These are phyloP conservation scores for Calameuta pallipes DNA, from an alignment of 2,888 invertebrate species.

Conservation along the genomic window DNA sequence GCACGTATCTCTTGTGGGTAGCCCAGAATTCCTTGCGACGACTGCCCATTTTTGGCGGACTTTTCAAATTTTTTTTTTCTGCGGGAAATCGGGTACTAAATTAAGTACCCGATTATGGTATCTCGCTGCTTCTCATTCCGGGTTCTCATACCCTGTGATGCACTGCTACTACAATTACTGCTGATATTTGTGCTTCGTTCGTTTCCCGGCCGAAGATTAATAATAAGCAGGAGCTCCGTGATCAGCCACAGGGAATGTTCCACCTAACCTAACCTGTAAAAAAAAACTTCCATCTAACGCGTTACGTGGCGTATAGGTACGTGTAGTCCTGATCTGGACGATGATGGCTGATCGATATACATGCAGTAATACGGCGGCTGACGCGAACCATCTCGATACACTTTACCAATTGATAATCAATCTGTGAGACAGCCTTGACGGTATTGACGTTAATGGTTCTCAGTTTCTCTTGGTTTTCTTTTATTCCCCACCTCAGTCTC, in stretches of 20 bases:
- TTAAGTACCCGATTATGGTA: background rate
- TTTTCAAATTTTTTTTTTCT: too few species aligned
- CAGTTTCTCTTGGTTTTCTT: background rate
- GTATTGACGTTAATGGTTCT: background rate
- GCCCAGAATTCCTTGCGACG: too few species aligned
- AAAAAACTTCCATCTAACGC: too few species aligned
- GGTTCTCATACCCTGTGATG: too few species aligned
- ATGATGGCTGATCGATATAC: background rate
- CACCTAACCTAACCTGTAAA: too few species aligned
- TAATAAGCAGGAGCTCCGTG: too few species aligned
- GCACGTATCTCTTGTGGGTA: too few species aligned
- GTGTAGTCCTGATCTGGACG: background rate
- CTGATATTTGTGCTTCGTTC: too few species aligned
- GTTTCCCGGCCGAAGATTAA: too few species aligned
- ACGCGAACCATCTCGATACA: background rate
- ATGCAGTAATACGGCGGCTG: background rate
- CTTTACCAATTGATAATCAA: background rate
- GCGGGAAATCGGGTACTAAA: background rate
- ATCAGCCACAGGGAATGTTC: too few species aligned
- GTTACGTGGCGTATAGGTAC: background rate
- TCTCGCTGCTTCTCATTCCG: too few species aligned
- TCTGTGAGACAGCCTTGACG: background rate
- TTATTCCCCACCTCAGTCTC: background rate
- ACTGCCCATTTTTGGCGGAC: background rate
- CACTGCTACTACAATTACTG: too few species aligned